Base-by-base conservation (phyloP, 2,797 vertebrate genomes). In the Smutsia gigantea region DNA sequence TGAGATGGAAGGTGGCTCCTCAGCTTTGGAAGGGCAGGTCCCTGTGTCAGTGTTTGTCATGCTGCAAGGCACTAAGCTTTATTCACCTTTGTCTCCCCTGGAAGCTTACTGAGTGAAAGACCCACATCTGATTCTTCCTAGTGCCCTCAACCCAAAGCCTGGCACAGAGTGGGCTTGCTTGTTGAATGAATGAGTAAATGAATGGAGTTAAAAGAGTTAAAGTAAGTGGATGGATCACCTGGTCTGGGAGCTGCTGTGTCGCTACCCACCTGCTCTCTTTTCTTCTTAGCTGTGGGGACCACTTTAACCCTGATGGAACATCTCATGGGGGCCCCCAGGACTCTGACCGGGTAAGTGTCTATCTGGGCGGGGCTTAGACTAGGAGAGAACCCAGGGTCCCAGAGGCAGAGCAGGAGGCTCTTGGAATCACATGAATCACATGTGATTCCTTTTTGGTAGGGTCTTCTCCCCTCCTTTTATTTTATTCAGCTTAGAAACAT, bases 241-340 rank as follows among this genome's bases (percentile, higher is more conserved):
- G 42, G 51, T 66, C 88, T 39, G 2, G 19, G 82, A 77, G n/a
- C 31, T 46, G 5, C 31, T 79, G 17, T 87, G 82, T 92, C 51
- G 42, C 69, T 78, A 37, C 71, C 37, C 12, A 15, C n/a, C 10
- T 95, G 86, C 61, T 89, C 2, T 85, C 53, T 97, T 93, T 97
- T 78, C 53, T 95, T 81, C 89, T 93, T 87, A 99, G 99, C 94
- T 99, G 99, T 93, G 99, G 99, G 25, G 99, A 99, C 15, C 99
- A 99, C 97, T 99, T 98, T 90, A 99, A 99, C 97, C 99, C 99
- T 0, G 98, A 98, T 23, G 98, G 99, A 42, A 98, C 95, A 81
- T 97, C 96, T 53, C 99, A 99, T 0, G 99, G 99, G 1, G 98
- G 98, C 14, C 99, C 99, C 0, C 97, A 96, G 94, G 99, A 99